A percentile compares a stretch with the other conserved stretches of the same genome.
These are phyloP conservation scores for Halictus ligatus DNA, from an alignment of 2,888 invertebrate species.

Conservation along the genomic window DNA sequence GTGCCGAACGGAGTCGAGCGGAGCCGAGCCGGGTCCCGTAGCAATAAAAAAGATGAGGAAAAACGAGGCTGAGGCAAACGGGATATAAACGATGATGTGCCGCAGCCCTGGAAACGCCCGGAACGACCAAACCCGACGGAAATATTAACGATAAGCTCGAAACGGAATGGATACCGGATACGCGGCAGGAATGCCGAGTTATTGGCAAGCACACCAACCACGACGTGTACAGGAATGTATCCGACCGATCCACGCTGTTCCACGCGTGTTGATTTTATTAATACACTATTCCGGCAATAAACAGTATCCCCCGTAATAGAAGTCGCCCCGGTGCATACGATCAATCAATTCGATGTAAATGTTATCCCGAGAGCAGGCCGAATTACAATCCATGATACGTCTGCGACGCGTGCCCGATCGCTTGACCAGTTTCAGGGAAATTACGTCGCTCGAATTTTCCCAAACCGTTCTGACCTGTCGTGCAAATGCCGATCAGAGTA, in stretches of 20 bases:
- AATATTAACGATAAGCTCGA: conserved; percentile 37
- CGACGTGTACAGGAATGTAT: not conserved
- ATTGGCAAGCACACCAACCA: conserved; percentile 27
- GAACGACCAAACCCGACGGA: conserved; percentile 19
- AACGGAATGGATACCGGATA: conserved; percentile 25
- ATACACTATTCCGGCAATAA: conserved; percentile 7
- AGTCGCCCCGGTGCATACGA: not conserved
- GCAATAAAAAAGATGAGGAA: conserved; percentile 57
- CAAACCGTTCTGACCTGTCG: not conserved
- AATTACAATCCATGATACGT: not conserved
- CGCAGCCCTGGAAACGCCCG: conserved; percentile 12
- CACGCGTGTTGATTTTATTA: not conserved
- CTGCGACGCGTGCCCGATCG: not conserved
- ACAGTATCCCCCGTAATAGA: not conserved
- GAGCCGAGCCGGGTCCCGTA: conserved; percentile 5
- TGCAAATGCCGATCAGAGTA: not conserved
- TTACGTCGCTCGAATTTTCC: not conserved
- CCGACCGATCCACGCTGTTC: not conserved
- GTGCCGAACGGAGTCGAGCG: not conserved
- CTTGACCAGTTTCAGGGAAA: not conserved
- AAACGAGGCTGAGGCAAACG: conserved; percentile 52
- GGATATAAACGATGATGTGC: conserved; percentile 60
- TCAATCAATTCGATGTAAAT: not conserved
- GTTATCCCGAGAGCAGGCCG: not conserved
- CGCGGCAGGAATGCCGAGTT: conserved; percentile 31